phyloP scores from a whole-genome alignment of 2,113 vertebrate genomes.

The Amblyopsis rosae region DNA sequence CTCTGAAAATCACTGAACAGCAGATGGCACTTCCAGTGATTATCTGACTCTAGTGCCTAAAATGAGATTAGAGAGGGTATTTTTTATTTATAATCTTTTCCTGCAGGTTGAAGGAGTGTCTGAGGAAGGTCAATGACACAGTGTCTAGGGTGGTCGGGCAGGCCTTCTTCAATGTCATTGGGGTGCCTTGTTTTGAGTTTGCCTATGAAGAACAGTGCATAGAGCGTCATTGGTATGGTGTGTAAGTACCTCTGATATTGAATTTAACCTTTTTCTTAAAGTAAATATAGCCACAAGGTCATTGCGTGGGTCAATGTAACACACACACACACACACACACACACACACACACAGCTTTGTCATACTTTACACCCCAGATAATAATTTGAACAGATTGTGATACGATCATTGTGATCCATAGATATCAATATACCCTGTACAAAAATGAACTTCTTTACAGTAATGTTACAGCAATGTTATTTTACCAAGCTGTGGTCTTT shows the following conservation, averaged over 20 bases:
- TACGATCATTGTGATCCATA: too few relatives aligned
- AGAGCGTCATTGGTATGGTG: conserved; percentile 86
- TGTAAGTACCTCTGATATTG: conserved; percentile 79
- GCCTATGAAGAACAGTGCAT: conserved; percentile 83
- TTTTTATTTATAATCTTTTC: background rate
- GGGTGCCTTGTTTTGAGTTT: conserved; percentile 87
- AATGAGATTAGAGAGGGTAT: background rate
- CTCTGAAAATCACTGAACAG: background rate
- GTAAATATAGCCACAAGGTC: too few relatives aligned
- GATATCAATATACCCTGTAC: too few relatives aligned
- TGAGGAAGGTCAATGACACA: conserved; percentile 82
- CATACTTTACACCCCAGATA: too few relatives aligned
- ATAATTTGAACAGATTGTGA: too few relatives aligned
- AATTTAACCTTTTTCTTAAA: background rate
- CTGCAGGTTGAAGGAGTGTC: conserved; percentile 84
- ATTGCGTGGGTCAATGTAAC: too few relatives aligned
- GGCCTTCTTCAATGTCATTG: conserved; percentile 88
- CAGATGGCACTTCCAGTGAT: background rate
- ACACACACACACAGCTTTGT: too few relatives aligned
- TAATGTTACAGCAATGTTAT: too few relatives aligned
- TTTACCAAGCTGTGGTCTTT: background rate
- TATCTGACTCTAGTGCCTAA: background rate
- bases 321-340: too few relatives aligned
- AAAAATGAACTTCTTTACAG: too few relatives aligned
- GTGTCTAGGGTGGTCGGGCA: conserved; percentile 85